Percentiles rank a stretch among this genome's conserved stretches.
Evolutionary conservation across 2,888 invertebrate species (phyloP).

Genomic region (Zaprionus bogoriensis): DNA sequence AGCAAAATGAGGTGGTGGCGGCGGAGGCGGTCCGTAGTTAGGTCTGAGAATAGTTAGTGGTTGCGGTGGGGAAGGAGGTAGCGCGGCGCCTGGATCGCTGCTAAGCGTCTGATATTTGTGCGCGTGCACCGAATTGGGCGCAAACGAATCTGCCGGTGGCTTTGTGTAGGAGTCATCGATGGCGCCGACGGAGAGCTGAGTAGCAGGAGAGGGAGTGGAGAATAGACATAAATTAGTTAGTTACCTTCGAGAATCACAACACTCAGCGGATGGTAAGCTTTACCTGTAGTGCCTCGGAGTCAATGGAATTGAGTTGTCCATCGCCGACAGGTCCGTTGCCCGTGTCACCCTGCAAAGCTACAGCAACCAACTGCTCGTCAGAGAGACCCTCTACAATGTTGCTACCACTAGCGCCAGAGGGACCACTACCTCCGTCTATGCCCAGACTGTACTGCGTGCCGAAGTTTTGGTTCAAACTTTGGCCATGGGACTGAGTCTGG

Average conservation of each 20-base stretch:
- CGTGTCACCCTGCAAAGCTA: conserved; percentile 76
- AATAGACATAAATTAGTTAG: background rate
- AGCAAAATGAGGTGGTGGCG: conserved; percentile 62
- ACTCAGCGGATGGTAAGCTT: conserved; percentile 6
- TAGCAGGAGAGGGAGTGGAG: background rate
- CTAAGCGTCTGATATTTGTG: conserved; percentile 72
- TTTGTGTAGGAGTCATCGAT: conserved; percentile 81
- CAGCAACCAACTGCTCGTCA: conserved; percentile 81
- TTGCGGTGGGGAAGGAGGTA: conserved; percentile 84
- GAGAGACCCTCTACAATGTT: conserved; percentile 71
- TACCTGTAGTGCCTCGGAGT: conserved; percentile 60
- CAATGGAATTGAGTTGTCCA: conserved; percentile 68
- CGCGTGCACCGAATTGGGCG: conserved; percentile 75
- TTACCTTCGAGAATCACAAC: background rate
- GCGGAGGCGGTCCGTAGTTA: conserved; percentile 18
- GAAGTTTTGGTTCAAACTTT: conserved; percentile 12
- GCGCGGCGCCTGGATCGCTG: conserved; percentile 24
- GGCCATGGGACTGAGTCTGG: background rate
- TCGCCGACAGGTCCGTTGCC: conserved; percentile 55
- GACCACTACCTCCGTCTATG: background rate
- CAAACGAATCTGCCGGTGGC: conserved; percentile 84
- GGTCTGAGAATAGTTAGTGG: conserved; percentile 79
- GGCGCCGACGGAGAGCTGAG: conserved; percentile 76
- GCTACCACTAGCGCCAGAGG: conserved; percentile 5
- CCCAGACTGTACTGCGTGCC: conserved; percentile 52